Evolutionary conservation across 2,888 invertebrate species (phyloP), one percentile per base, ranked within the genome.

Genomic region (Leuctra nigra): DNA sequence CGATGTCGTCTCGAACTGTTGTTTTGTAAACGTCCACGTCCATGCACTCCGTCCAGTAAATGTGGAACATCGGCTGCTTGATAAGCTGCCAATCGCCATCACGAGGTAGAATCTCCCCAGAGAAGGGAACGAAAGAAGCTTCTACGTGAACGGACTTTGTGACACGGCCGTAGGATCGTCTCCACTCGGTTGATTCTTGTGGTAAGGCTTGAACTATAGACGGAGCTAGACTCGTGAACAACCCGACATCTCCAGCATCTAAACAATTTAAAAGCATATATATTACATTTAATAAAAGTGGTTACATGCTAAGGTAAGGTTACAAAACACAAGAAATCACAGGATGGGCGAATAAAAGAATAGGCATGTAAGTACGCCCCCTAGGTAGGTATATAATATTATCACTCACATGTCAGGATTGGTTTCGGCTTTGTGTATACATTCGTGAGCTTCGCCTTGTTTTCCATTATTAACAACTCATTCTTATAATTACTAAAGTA

Each of bases 31-130:
- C 79, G 72, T 97, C 97, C 64, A 94, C 77, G 75, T 97, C 96
- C 70, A 83, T 82, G 79, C 95, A 95, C 70, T 96, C 95, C 20
- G 91, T 94, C 86, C 95, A 94, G 72, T 87, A 97, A 58, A 92
- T 88, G 71, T 97, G 94, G 68, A 97, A 84, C 70, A 96, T 86
- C 11, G 95, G 92, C 66, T 90, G 87, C 64, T 91, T 87, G 59
- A 94, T 77, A 47, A 96, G 79, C 68, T 86, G 87, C 73, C 86
- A 84, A 69, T 84, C 82, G 56, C 80, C 81, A 50, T 84, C 85
- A 60, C 83, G 81, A 46, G 88, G 87, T 55, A 91, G 71, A 60
- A 83, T 80, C 55, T 82, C 85, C 59, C 83, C 82, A 69, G 85
- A 84, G 68, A 88, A 91, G 52, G 88, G 87, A 48, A 86, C 79